A percentile compares a stretch with the other conserved stretches of the same genome.
phyloP scores from a whole-genome alignment of 2,113 vertebrate genomes.

The Caranx ignobilis region DNA sequence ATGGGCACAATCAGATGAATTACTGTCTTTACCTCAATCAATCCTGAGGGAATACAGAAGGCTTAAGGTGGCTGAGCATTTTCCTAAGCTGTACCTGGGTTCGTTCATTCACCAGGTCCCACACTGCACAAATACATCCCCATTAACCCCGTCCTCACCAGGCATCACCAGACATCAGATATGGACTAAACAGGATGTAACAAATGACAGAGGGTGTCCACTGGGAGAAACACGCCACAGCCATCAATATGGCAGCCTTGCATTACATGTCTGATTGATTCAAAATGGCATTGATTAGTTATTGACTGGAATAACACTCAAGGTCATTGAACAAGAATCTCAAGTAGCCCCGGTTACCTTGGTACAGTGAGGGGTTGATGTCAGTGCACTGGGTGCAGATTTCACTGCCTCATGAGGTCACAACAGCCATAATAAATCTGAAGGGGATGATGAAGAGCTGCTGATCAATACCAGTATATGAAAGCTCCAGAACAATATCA shows the following conservation, averaged over 20 bases:
- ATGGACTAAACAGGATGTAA: constrained; percentile 14
- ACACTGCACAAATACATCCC: neutral
- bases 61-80: constrained; percentile 4
- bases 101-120: neutral
- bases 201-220: constrained; percentile 21
- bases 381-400: neutral
- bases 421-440: constrained; percentile 6
- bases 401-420: constrained; percentile 5
- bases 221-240: constrained; percentile 14
- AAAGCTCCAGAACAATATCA: neutral
- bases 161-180: neutral
- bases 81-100: neutral
- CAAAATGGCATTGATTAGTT: constrained; percentile 51
- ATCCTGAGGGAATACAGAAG: constrained; percentile 16
- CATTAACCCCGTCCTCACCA: neutral
- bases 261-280: constrained; percentile 52
- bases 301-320: constrained; percentile 46
- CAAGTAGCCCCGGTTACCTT: neutral
- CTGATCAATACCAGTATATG: constrained; percentile 11
- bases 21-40: constrained; percentile 23
- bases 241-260: constrained; percentile 50
- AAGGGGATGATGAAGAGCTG: neutral
- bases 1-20: constrained; percentile 24
- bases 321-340: constrained; percentile 39
- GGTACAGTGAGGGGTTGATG: neutral